Evolutionary conservation across 2,888 invertebrate genomes (phyloP), one percentile per base, ranked within the genome.

Genomic region (Scaptomyza cyrtandrae): DNA sequence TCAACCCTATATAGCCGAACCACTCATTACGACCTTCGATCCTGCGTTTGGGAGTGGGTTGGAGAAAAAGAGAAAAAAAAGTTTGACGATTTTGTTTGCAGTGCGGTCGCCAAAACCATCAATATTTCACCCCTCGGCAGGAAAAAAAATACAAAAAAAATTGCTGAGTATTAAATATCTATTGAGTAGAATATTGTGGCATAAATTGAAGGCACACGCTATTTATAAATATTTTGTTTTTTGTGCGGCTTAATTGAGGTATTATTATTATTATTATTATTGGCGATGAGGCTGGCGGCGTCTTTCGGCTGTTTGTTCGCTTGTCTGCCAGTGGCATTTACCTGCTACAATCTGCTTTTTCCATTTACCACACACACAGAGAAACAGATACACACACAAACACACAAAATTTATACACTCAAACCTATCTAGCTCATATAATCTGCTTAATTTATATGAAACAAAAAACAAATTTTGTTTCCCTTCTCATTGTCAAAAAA

Each of bases 261-360:
- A 85, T 87, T 85, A 78, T 78, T 76, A 76, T 85, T 85, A 80
- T 82, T 85, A 80, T 80, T 78, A 86, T n/a, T n/a, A 82, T 85
- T 86, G 58, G 35, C 19, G 24, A 16, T 33, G 3, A 31, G 58
- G 13, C 16, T 82, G 57, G 49, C 39, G 57, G 49, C 39, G 49
- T 24, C 19, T 63, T 55, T 46, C 29, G 33, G 5, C 27, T 46
- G 45, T 24, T 19, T 31, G 19, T 35, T 11, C 41, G 14, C 16
- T 16, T 39, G 16, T 33, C n/a, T 49, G 7, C 27, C 41, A 49
- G 53, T 44, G 39, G 37, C 46, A 65, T 52, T 52, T 19, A 62
- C 46, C 43, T 55, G 46, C 19, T 33, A 27, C 50, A 65, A 65
- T 58, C 41, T 58, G 35, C 29, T 1, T 54, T 57, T 53, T n/a